phyloP scores from a whole-genome alignment of 2,113 vertebrate genomes.

The Sakesphorus luctuosus region DNA sequence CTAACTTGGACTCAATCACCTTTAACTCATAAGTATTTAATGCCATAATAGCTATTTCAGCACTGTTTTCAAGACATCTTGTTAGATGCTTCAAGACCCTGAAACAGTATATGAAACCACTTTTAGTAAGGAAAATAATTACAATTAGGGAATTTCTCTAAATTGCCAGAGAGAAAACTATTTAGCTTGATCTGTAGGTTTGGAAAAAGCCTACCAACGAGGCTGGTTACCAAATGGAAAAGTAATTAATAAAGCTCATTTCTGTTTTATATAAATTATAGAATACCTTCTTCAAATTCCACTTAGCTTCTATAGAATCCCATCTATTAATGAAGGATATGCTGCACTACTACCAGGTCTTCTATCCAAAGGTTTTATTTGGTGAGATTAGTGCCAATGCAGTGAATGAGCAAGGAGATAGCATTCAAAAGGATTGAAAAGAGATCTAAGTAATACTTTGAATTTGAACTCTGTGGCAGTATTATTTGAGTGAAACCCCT shows the following conservation, averaged over 20 bases:
- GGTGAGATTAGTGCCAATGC: background rate
- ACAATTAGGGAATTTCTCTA: background rate
- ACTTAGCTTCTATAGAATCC: background rate
- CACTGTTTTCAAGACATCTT: background rate
- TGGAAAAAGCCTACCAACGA: background rate
- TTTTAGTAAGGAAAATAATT: conserved; percentile 25
- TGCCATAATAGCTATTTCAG: background rate
- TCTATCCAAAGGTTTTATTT: background rate
- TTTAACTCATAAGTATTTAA: background rate
- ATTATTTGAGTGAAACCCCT: background rate
- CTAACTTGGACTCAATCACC: background rate
- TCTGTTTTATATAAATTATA: conserved; percentile 3
- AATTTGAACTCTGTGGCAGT: background rate
- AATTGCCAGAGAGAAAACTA: background rate
- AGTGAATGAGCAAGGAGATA: background rate
- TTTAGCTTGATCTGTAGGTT: background rate
- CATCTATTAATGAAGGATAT: background rate
- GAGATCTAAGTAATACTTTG: background rate
- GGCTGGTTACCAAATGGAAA: background rate
- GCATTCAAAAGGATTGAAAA: background rate
- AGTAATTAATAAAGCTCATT: background rate
- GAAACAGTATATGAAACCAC: background rate
- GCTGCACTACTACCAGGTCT: background rate
- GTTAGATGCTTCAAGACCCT: background rate
- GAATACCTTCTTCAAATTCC: background rate